Percentiles rank a stretch among this genome's conserved stretches.
Conservation (phyloP, 2,797 vertebrate genomes). For the Balearica regulorum region DNA sequence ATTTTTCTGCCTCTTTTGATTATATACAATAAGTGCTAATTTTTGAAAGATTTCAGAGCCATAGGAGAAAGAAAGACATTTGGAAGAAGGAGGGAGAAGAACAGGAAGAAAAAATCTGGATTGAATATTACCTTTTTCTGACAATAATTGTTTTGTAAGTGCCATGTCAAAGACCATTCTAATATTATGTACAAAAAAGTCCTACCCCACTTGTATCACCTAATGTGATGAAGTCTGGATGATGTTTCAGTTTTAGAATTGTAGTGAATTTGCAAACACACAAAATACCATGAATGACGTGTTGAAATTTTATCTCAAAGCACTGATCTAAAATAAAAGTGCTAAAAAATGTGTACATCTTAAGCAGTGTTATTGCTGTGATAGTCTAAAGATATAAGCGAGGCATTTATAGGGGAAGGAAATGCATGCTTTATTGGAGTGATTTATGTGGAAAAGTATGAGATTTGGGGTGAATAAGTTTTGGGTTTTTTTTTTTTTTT, state of each 20-base stretch:
- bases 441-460: background rate
- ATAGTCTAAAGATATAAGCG: background rate
- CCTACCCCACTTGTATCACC: background rate
- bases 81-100: background rate
- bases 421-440: background rate
- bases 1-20: slow-evolving; percentile 1
- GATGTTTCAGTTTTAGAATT: slow-evolving; percentile 52
- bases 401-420: background rate
- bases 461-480: background rate
- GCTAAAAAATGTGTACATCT: background rate
- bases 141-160: slow-evolving; percentile 27
- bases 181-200: background rate
- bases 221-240: slow-evolving; percentile 45
- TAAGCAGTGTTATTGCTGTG: background rate
- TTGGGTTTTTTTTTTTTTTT: background rate
- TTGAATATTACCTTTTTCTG: background rate
- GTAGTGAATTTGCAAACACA: slow-evolving; percentile 47
- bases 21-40: slow-evolving; percentile 46
- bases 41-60: background rate
- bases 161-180: background rate
- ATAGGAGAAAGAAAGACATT: background rate
- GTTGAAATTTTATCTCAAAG: slow-evolving; percentile 40
- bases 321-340: background rate
- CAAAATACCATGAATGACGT: background rate
- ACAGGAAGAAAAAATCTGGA: background rate